phyloP scores from a whole-genome alignment of 2,888 invertebrate species.

The Timandra comae region DNA sequence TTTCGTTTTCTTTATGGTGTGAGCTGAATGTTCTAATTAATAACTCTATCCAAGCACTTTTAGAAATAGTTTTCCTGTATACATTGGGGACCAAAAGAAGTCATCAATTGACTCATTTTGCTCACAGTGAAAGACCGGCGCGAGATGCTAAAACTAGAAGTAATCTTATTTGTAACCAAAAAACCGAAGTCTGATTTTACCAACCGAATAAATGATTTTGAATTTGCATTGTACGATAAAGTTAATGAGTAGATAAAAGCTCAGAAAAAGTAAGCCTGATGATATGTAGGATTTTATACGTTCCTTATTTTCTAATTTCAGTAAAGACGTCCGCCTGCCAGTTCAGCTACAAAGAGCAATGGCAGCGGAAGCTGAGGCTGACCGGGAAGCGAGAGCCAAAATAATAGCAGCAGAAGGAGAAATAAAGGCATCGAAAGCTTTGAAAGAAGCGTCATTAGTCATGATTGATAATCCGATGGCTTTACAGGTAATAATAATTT shows the following conservation, averaged over 20 bases:
- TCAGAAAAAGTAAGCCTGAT: no score
- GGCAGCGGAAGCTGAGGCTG: constrained; percentile 83
- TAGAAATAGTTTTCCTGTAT: neutral
- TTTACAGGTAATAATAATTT: constrained; percentile 62
- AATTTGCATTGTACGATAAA: no score
- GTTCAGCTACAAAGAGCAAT: constrained; percentile 80
- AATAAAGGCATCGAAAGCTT: constrained; percentile 88
- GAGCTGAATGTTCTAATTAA: neutral
- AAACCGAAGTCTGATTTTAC: no score
- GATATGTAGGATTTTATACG: no score
- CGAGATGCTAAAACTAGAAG: no score
- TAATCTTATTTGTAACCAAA: no score
- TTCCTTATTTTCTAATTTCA: no score
- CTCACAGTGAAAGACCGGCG: no score
- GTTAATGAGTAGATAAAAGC: no score
- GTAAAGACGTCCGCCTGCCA: constrained; percentile 71
- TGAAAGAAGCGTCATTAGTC: constrained; percentile 91
- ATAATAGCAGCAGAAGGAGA: constrained; percentile 87
- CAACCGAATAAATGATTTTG: no score
- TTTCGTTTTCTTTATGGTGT: neutral
- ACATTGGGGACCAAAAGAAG: neutral
- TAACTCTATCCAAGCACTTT: no score
- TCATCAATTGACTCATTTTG: neutral
- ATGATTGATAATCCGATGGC: constrained; percentile 90
- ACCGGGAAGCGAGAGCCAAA: constrained; percentile 82